Evolutionary conservation across 2,888 invertebrate genomes (phyloP).

Genomic region (Chymomyza procnemis): DNA sequence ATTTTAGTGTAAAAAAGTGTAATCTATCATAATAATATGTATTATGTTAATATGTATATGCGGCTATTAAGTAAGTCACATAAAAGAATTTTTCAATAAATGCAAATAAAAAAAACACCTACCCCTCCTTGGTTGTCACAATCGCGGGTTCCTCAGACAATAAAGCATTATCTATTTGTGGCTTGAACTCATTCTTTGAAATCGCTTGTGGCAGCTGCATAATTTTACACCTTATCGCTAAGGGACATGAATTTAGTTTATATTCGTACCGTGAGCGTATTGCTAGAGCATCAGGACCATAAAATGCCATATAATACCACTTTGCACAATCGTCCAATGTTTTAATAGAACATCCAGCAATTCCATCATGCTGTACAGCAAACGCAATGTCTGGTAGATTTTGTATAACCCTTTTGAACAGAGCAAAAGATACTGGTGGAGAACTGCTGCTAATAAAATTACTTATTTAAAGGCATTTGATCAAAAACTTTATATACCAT

Average conservation of each 20-base stretch:
- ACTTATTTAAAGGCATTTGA: not conserved
- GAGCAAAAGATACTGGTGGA: constrained; percentile 35
- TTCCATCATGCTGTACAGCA: constrained; percentile 30
- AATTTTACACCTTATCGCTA: constrained; percentile 21
- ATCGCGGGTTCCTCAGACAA: not conserved
- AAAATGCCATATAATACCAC: constrained; percentile 49
- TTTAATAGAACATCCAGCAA: not conserved
- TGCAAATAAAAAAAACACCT: not conserved
- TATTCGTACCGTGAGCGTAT: constrained; percentile 35
- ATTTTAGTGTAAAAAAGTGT: no score
- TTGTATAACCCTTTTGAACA: constrained; percentile 19
- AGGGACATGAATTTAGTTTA: constrained; percentile 29
- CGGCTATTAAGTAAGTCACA: no score
- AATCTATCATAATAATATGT: no score
- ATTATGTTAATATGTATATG: no score
- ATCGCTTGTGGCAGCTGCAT: constrained; percentile 3
- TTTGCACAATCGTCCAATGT: constrained; percentile 48
- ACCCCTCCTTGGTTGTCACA: not conserved
- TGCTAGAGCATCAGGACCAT: constrained; percentile 15
- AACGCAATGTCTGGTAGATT: constrained; percentile 47
- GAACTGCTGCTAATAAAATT: not conserved
- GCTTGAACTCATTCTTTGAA: not conserved
- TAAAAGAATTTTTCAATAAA: no score
- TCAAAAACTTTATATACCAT: not conserved
- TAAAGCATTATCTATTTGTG: not conserved